Conservation (phyloP, 2,797 vertebrate genomes). For the Natrix natrix region DNA sequence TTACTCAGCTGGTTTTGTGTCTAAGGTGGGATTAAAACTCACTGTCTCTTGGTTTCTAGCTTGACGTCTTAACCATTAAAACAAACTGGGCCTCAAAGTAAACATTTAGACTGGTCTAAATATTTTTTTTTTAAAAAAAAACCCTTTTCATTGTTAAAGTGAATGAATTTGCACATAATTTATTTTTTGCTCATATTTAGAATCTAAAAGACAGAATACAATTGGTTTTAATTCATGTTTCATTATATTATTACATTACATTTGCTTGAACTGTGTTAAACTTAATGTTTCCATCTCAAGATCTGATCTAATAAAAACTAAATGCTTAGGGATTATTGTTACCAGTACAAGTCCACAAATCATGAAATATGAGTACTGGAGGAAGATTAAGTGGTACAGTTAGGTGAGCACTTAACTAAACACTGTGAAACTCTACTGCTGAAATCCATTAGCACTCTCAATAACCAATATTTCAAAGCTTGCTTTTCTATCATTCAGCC, state of each 20-base stretch:
- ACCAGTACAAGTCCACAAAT: background rate
- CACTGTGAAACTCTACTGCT: background rate
- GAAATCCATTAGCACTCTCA: background rate
- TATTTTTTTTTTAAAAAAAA: background rate
- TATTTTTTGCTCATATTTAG: background rate
- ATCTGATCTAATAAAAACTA: background rate
- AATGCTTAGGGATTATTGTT: background rate
- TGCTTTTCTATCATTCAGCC: background rate
- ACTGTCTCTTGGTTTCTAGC: no score
- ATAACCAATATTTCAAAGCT: background rate
- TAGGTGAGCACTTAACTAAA: background rate
- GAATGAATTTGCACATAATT: background rate
- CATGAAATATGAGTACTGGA: background rate
- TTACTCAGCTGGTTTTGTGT: background rate
- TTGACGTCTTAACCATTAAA: no score
- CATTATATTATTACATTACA: background rate
- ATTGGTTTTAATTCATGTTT: background rate
- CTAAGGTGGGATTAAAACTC: no score
- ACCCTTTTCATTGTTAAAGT: background rate
- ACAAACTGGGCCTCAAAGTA: no score
- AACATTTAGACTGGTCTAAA: background rate
- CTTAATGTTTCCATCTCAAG: background rate
- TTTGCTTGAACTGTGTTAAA: constrained; percentile 1
- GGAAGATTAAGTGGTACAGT: background rate
- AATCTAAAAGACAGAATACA: background rate